Evolutionary conservation across 2,113 vertebrate genomes (phyloP), one percentile per base, ranked within the genome.

Genomic region (Anarrhichthys ocellatus): DNA sequence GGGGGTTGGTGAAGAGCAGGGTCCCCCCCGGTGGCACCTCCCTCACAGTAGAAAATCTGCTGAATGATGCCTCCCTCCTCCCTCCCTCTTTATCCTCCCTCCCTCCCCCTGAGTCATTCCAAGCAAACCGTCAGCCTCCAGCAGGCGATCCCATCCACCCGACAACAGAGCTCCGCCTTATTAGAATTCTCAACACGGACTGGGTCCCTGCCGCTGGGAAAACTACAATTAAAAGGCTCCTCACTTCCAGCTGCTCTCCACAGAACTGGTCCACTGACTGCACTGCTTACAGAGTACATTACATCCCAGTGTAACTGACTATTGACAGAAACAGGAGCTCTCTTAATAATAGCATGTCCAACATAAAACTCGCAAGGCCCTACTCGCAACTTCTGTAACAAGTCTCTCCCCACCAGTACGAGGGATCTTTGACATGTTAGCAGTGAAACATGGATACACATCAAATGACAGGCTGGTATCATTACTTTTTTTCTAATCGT

Each of bases 41-140:
- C 65, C 54, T 74, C 73, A 17, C 56, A 20, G 81, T 22, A 73
- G 36, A 90, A 87, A 90, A 89, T 83, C 80, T 94, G 93, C 92
- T 93, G 91, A 94, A 84, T 85, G 69, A 81, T 73, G 64, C 73
- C 73, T 80, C 52, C 42, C 44, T 64, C 73, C 29, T 63, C 27
- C 36, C 54, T 17, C 46, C 36, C 54, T 15, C 58, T 32, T 32
- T 32, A 32, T 14, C 34, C 48, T 20, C 34, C 42, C 13, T 17
- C 34, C 6, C 42, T 15, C 58, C 75, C 62, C 63, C 34, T 29
- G 46, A 85, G 42, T 74, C 76, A 80, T 66, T 71, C 56, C 13
- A 27, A 78, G 81, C 80, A 74, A 61, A 3, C n/a, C 0, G 36
- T 81, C 83, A 90, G 84, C 69, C 84, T 88, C 69, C 70, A 78